phyloP scores from a whole-genome alignment of 2,888 invertebrate species.

The Acleris laterana region DNA sequence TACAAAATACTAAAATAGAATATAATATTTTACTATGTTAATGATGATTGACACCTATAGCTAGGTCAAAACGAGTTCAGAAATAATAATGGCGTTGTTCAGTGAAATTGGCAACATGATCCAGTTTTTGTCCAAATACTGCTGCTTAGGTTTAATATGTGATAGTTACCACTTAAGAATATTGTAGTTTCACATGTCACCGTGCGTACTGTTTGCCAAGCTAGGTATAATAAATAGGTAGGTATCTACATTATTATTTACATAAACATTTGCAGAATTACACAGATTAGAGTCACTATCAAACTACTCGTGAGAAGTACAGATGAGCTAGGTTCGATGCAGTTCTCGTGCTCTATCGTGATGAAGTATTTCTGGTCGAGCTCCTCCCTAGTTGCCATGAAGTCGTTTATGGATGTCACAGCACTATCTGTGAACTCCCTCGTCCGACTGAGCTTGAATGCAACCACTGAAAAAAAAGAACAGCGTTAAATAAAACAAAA shows the following conservation, averaged over 20 bases:
- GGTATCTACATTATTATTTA: slow-evolving; percentile 39
- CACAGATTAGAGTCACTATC: slow-evolving; percentile 61
- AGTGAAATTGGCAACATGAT: too few relatives aligned
- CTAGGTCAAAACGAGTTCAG: too few relatives aligned
- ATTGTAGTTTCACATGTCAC: too few relatives aligned
- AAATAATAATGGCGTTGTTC: too few relatives aligned
- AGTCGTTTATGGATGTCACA: slow-evolving; percentile 47
- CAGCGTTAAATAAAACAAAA: background rate
- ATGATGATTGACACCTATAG: too few relatives aligned
- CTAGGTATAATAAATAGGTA: background rate
- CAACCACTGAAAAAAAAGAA: slow-evolving; percentile 59
- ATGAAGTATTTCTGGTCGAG: slow-evolving; percentile 64
- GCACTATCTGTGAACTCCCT: slow-evolving; percentile 50
- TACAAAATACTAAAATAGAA: slow-evolving; percentile 12
- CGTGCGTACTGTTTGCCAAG: too few relatives aligned
- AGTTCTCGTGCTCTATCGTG: slow-evolving; percentile 56
- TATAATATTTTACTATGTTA: too few relatives aligned
- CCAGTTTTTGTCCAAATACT: too few relatives aligned
- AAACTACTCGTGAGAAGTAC: slow-evolving; percentile 65
- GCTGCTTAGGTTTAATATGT: too few relatives aligned
- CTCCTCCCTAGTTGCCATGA: slow-evolving; percentile 55
- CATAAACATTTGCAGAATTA: slow-evolving; percentile 51
- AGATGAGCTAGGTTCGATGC: slow-evolving; percentile 66
- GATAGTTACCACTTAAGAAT: too few relatives aligned
- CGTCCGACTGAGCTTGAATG: slow-evolving; percentile 69